Evolutionary conservation across 2,888 invertebrate genomes (phyloP).

Genomic region (Tridacna gigas): DNA sequence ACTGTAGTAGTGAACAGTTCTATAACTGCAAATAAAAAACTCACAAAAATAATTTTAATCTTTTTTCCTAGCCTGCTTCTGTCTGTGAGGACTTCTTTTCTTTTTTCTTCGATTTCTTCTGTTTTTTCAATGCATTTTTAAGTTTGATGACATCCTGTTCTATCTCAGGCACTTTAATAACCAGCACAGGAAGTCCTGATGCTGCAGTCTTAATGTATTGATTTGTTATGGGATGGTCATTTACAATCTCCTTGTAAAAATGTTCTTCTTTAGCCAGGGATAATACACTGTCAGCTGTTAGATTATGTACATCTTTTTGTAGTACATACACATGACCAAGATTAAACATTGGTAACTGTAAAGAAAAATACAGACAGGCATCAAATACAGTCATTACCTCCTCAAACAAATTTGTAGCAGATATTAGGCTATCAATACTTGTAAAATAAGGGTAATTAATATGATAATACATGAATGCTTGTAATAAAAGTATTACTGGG

Average conservation of each 20-base stretch:
- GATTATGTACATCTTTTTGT: not conserved
- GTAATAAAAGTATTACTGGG: no score
- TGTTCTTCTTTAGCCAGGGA: not conserved
- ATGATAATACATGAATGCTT: no score
- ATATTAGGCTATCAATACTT: no score
- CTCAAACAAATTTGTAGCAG: no score
- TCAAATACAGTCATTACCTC: no score
- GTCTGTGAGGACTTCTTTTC: not conserved
- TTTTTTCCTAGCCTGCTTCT: no score
- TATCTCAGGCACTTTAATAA: not conserved
- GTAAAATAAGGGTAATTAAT: no score
- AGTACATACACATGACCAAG: constrained; percentile 15
- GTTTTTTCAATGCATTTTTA: constrained; percentile 12
- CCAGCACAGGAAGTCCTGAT: not conserved
- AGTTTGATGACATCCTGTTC: not conserved
- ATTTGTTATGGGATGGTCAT: not conserved
- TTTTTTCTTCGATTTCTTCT: constrained; percentile 24
- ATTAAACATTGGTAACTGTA: no score
- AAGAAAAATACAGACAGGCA: no score
- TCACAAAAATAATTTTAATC: no score
- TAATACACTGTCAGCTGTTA: constrained; percentile 34
- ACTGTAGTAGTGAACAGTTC: no score
- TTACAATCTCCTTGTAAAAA: not conserved
- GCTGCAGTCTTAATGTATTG: not conserved
- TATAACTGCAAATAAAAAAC: no score